Percentiles rank a stretch among this genome's conserved stretches.
Evolutionary conservation across 2,888 invertebrate genomes (phyloP).

Genomic region (Nipponacmea schrenckii): DNA sequence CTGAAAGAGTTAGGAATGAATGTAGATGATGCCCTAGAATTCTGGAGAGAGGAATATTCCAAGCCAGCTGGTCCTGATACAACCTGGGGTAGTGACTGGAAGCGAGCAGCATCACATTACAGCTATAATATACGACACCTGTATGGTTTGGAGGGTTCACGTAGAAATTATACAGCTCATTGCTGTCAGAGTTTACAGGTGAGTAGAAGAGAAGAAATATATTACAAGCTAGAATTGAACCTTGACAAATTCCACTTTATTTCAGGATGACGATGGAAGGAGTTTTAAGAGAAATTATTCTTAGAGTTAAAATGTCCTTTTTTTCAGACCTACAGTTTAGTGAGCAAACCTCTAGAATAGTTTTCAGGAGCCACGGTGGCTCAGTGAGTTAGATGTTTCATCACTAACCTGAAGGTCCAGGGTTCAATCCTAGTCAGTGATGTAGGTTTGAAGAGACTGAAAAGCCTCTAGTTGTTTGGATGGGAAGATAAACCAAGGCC

Average conservation of each 20-base stretch:
- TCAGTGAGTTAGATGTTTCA: too few species aligned
- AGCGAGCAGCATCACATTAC: slow-evolving; percentile 69
- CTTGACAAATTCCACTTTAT: neutral
- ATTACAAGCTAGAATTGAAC: too few species aligned
- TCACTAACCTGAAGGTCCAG: too few species aligned
- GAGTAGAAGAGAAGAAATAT: slow-evolving; percentile 30
- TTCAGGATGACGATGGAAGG: too few species aligned
- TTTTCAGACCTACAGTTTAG: too few species aligned
- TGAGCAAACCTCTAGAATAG: too few species aligned
- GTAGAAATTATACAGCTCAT: slow-evolving; percentile 74
- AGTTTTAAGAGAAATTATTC: neutral
- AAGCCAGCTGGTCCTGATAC: slow-evolving; percentile 66
- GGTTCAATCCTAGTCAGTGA: too few species aligned
- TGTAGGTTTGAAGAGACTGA: too few species aligned
- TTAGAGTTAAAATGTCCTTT: neutral
- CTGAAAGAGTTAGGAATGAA: slow-evolving; percentile 79
- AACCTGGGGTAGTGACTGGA: slow-evolving; percentile 75
- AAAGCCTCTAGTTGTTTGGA: too few species aligned
- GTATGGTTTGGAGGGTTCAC: slow-evolving; percentile 79
- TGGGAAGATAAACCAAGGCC: too few species aligned
- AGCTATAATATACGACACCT: slow-evolving; percentile 78
- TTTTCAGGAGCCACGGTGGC: too few species aligned
- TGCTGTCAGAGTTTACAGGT: slow-evolving; percentile 75
- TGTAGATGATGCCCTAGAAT: slow-evolving; percentile 74
- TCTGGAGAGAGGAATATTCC: slow-evolving; percentile 77